These are phyloP conservation scores for Masnerella sp. DNA, from an alignment of 2,888 invertebrate species.

Conservation along the genomic window DNA sequence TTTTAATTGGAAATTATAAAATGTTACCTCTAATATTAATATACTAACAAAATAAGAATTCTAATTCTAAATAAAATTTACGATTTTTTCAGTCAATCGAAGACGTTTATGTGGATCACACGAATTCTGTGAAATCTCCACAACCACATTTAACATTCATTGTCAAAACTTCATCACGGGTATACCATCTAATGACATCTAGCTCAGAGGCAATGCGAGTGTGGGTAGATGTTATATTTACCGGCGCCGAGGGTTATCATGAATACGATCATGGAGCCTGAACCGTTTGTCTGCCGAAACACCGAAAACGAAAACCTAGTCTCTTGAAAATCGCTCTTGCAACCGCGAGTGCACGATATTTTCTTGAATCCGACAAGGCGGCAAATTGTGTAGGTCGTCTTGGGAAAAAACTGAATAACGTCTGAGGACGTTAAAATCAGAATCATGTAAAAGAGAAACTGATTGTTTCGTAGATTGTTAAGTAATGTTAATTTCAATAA, in stretches of 20 bases:
- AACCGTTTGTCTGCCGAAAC: constrained; percentile 37
- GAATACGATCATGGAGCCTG: constrained; percentile 80
- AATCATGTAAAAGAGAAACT: neutral
- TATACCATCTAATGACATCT: constrained; percentile 95
- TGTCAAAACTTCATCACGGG: constrained; percentile 93
- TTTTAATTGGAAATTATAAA: too few relatives aligned
- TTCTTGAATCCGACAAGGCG: neutral
- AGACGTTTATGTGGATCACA: constrained; percentile 97
- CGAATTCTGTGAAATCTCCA: constrained; percentile 93
- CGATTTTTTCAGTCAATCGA: constrained; percentile 88
- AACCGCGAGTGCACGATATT: neutral
- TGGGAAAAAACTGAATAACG: neutral
- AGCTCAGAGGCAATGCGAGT: constrained; percentile 96
- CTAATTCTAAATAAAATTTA: neutral
- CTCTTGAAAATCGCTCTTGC: constrained; percentile 16
- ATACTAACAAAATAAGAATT: too few relatives aligned
- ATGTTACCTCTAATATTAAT: too few relatives aligned
- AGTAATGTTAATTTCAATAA: constrained; percentile 13
- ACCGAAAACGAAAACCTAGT: constrained; percentile 21
- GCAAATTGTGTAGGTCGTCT: neutral
- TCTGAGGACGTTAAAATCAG: too few relatives aligned
- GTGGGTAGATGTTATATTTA: constrained; percentile 97
- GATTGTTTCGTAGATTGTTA: constrained; percentile 10
- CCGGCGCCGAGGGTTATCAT: constrained; percentile 93
- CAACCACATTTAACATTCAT: constrained; percentile 95